Evolutionary conservation across 2,797 vertebrate genomes (phyloP), one percentile per base, ranked within the genome.

Genomic region (Avahi laniger): DNA sequence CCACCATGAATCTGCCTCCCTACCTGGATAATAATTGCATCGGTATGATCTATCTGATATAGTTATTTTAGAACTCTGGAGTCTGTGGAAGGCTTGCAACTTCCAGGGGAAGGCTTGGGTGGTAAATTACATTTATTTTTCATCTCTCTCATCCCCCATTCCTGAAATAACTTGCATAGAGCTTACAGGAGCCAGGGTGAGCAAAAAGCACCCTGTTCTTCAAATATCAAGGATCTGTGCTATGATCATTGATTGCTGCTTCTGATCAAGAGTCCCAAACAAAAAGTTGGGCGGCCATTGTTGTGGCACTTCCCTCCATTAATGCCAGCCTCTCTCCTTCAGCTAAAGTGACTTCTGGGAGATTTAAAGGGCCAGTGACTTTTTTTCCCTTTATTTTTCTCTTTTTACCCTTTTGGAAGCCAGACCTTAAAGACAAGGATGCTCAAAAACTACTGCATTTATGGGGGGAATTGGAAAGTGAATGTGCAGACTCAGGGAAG

Each of bases 261-360:
- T 80, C 35, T 59, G 26, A 61, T 59, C 38, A 59, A 61, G 15
- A 80, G 41, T 7, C 26, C 26, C 26, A 72, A 43, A 43, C 7
- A 50, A 72, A 43, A 15, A 30, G 24, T 3, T 18, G 38, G 9
- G 10, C 6, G 17, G 2, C 78, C 38, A 20, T 12, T 59, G 15
- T 18, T 80, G 26, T 80, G 35, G 54, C 10, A 18, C 15, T 2
- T 30, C 17, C 15, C 26, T 10, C 35, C 38, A 59, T 59, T 26
- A 38, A 5, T 6, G 5, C 26, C 41, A 43, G 3, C 2, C 0
- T 26, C 17, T 59, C 2, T 59, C 9, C 26, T 9, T 38, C 35
- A 81, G 38, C 26, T 61, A 28, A 41, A 61, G 54, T 81, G 38
- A 72, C 38, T 43, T 72, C 65, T n/a, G n/a, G 18, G n/a, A n/a